Percentiles rank a stretch among this genome's conserved stretches.
Evolutionary conservation across 2,888 invertebrate genomes (phyloP).

Genomic region (Spilarctia lutea): DNA sequence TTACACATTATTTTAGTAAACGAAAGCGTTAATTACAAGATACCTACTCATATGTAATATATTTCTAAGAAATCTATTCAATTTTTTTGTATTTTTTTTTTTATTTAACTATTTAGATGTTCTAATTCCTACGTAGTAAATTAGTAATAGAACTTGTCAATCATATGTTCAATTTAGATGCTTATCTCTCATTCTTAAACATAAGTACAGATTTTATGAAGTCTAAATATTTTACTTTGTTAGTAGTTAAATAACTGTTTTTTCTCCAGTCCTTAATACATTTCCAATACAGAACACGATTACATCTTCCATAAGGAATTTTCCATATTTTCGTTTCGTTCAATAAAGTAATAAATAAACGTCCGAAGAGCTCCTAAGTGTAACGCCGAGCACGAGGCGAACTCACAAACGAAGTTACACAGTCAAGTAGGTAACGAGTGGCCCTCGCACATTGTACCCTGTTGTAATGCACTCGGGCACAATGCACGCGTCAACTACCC

Average conservation of each 20-base stretch:
- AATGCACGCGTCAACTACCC: slow-evolving; percentile 48
- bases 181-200: background rate
- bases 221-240: too few relatives aligned
- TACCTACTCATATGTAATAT: too few relatives aligned
- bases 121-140: too few relatives aligned
- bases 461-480: slow-evolving; percentile 62
- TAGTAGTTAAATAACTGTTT: background rate
- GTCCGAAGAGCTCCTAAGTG: slow-evolving; percentile 54
- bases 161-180: background rate
- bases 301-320: background rate
- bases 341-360: slow-evolving; percentile 12
- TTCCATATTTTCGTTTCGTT: background rate
- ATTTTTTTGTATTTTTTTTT: too few relatives aligned
- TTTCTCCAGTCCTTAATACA: background rate
- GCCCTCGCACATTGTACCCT: slow-evolving; percentile 73
- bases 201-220: background rate
- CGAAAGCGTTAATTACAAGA: too few relatives aligned
- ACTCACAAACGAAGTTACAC: slow-evolving; percentile 84
- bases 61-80: too few relatives aligned
- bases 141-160: background rate
- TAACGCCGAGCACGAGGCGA: slow-evolving; percentile 53
- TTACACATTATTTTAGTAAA: too few relatives aligned
- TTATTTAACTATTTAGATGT: too few relatives aligned
- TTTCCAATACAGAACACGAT: background rate
- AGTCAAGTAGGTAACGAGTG: slow-evolving; percentile 86